These are phyloP conservation scores for Sciaenops ocellatus DNA, from an alignment of 2,797 vertebrate species.

Conservation along the genomic window DNA sequence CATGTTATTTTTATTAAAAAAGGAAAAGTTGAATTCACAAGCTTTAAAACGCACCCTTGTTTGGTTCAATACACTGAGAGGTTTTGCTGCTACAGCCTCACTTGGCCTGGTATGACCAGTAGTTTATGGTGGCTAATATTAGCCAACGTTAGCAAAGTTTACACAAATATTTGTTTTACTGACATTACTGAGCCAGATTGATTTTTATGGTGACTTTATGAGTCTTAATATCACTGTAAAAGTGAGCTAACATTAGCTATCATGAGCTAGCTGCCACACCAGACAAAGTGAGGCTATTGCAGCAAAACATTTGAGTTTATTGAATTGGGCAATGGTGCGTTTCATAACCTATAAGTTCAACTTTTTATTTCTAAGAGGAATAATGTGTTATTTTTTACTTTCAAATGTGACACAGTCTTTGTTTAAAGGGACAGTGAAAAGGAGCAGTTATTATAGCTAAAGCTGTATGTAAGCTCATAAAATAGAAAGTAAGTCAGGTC, in stretches of 20 bases:
- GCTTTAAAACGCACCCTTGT: not conserved
- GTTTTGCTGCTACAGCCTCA: not conserved
- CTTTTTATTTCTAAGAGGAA: constrained; percentile 4
- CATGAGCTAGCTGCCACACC: too few relatives aligned
- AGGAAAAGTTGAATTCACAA: not conserved
- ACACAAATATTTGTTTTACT: too few relatives aligned
- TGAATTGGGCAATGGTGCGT: not conserved
- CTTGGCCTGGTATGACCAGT: constrained; percentile 2
- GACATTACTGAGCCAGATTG: not conserved
- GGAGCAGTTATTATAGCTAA: constrained; percentile 5
- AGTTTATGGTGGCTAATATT: not conserved
- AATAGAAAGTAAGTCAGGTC: constrained; percentile 54
- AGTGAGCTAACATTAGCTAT: not conserved
- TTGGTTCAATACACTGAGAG: not conserved
- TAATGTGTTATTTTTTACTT: not conserved
- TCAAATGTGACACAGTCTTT: not conserved
- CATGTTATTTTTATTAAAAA: not conserved
- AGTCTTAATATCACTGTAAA: not conserved
- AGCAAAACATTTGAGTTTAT: not conserved
- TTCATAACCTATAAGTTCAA: not conserved
- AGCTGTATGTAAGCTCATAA: constrained; percentile 16
- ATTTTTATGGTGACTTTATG: not conserved
- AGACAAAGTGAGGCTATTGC: not conserved
- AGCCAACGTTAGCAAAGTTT: not conserved
- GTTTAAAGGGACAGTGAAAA: constrained; percentile 10